These are phyloP conservation scores for Hirudinaria manillensis DNA, from an alignment of 2,888 invertebrate species.

Conservation along the genomic window DNA sequence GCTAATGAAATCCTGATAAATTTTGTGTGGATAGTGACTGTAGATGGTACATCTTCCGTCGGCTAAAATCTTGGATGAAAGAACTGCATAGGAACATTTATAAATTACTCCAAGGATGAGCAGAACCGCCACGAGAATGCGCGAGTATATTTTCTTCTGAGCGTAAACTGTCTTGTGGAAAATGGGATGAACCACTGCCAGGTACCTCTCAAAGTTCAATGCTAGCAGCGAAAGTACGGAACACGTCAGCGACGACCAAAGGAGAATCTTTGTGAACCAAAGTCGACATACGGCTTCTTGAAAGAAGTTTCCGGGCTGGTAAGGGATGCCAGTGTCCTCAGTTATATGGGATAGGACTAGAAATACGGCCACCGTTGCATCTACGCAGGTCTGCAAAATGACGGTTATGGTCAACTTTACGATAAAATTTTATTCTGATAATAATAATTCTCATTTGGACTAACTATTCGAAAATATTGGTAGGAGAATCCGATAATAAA, in stretches of 20 bases:
- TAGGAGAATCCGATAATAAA: too few species aligned
- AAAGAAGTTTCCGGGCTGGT: constrained; percentile 1
- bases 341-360: constrained; percentile 26
- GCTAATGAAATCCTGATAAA: constrained; percentile 23
- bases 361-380: constrained; percentile 31
- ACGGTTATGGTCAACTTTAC: constrained; percentile 4
- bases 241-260: constrained; percentile 36
- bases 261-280: constrained; percentile 36
- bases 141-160: constrained; percentile 19
- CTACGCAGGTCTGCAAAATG: constrained; percentile 36
- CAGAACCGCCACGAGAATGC: constrained; percentile 12
- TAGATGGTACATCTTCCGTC: constrained; percentile 36
- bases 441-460: background rate
- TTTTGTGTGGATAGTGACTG: constrained; percentile 32
- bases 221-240: constrained; percentile 37
- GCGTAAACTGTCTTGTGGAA: constrained; percentile 36
- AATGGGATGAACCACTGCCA: constrained; percentile 37
- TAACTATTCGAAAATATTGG: too few species aligned
- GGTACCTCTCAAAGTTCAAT: constrained; percentile 36
- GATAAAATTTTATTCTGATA: background rate
- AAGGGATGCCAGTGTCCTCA: constrained; percentile 12
- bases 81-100: constrained; percentile 29
- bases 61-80: constrained; percentile 21
- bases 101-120: constrained; percentile 34
- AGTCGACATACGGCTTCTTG: constrained; percentile 35